Base-by-base conservation (phyloP, 2,888 invertebrate species). In the Mimas tiliae region DNA sequence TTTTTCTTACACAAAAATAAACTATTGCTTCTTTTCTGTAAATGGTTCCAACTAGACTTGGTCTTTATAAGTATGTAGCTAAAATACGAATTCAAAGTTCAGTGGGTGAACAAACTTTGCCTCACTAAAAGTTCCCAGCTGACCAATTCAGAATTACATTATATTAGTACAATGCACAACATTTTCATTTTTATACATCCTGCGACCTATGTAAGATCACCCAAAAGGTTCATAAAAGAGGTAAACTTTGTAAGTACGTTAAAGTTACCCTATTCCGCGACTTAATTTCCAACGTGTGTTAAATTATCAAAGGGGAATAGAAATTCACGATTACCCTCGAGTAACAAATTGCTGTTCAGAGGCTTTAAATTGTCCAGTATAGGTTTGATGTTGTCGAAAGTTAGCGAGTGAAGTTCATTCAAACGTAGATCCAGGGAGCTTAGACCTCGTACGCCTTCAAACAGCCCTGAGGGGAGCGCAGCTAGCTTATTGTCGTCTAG, bases 311-410 rank as follows among this genome's bases (percentile, higher is more conserved):
- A 82, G 75, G 84, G 74, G 73, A 79, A 76, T 78, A 78, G 75
- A 81, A 82, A 88, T 87, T 86, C 82, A 86, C 87, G 81, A 86
- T 90, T 93, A 97, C 97, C 96, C 94, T 96, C 96, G 70, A 97
- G 91, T 78, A 96, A 95, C 84, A 97, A 95, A 94, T 96, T 95
- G 86, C 96, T 96, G 82, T 95, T 95, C 76, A 91, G 94, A 79
- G 96, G 96, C 89, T 96, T 96, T 87, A 97, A 94, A 89, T 96
- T 97, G 86, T 95, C 95, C 87, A 96, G 94, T 88, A 97, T 96
- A 69, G 97, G 97, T 84, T 95, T 95, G 78, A 96, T 94, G 82
- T 96, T 96, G 83, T 96, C 96, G 86, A 95, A 95, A 78, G 96
- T 96, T 86, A 98, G 93, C 65, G 96, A 96, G 86, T 96, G 96